Evolutionary conservation across 2,113 vertebrate genomes (phyloP).

Genomic region (Clupea harengus): DNA sequence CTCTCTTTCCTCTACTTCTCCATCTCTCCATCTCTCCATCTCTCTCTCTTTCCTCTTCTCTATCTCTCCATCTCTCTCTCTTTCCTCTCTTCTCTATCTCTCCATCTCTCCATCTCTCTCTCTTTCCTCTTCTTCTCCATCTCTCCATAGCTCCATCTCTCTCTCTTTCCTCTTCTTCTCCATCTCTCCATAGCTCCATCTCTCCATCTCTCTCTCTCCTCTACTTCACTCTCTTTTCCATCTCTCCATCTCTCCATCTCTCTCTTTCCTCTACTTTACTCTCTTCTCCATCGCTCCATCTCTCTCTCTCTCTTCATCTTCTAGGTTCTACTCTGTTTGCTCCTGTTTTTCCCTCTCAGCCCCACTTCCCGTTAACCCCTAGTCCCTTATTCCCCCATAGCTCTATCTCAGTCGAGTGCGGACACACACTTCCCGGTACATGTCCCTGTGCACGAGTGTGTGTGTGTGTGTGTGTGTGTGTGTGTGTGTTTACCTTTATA

Average conservation of each 20-base stretch:
- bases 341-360: too few relatives aligned
- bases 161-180: too few relatives aligned
- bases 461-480: background rate
- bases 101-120: background rate
- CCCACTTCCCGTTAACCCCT: background rate
- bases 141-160: too few relatives aligned
- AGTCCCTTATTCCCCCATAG: background rate
- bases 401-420: background rate
- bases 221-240: too few relatives aligned
- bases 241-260: background rate
- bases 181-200: too few relatives aligned
- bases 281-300: background rate
- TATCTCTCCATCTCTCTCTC: too few relatives aligned
- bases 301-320: background rate
- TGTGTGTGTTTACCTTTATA: slow-evolving; percentile 54
- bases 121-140: too few relatives aligned
- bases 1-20: background rate
- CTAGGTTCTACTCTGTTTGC: background rate
- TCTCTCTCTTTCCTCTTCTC: background rate
- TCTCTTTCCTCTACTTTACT: background rate
- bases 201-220: too few relatives aligned
- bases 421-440: background rate
- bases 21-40: slow-evolving; percentile 2
- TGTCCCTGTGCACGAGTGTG: background rate
- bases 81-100: background rate